Base-by-base conservation (phyloP, 2,113 vertebrate species). In the Agelaius phoeniceus region DNA sequence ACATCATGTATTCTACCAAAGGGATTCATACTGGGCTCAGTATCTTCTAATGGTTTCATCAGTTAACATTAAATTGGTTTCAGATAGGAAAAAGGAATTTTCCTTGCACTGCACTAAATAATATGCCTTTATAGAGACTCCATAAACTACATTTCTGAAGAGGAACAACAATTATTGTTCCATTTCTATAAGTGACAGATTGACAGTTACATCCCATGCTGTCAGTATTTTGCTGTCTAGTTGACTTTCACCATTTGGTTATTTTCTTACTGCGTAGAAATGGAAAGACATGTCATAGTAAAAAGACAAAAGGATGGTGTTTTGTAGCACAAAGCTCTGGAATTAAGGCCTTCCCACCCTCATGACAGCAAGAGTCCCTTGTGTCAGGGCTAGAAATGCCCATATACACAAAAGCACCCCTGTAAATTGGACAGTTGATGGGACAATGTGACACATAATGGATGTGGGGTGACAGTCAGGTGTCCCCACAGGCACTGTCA, bases 41-140 rank as follows among this genome's bases (percentile, higher is more conserved):
- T 90, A 94, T 94, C 92, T 92, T 87, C 89, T 95, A 92, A 86
- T 80, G 63, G 90, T 93, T 97, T 92, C 85, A 90, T 89, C 94
- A 94, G 94, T 92, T 95, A 94, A 84, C 65, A 84, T 37, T 90
- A 95, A 94, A 94, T 88, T 84, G 68, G 80, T 84, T 95, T 95
- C 80, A 93, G 91, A 92, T 52, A 90, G 76, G 72, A 62, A 92
- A 91, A 84, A 84, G 66, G 11, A 71, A 81, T 75, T 86, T 74
- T 88, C 76, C 57, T 87, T 55, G 75, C 79, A 58, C 51, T 24
- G 79, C 41, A 71, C 68, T 92, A 93, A 95, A 94, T 90, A 77
- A 92, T 92, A 87, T 75, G 39, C 86, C 68, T 89, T 67, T 52
- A 91, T 61, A 89, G 18, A 91, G 84, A 44, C 69, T 72, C 52